Evolutionary conservation across 2,888 invertebrate species (phyloP).

Genomic region (Ichneumoninae sp.): DNA sequence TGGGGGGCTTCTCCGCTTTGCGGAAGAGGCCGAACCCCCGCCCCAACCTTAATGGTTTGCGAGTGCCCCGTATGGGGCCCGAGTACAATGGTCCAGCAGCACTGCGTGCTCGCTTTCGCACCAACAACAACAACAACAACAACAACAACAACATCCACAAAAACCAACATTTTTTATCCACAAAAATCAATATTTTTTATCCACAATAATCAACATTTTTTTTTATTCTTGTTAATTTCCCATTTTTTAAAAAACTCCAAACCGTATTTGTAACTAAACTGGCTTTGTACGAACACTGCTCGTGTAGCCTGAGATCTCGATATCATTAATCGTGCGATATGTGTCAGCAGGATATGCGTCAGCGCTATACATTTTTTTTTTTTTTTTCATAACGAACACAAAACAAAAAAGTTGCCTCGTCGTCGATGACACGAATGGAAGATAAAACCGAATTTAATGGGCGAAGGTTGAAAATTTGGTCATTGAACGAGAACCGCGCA

Average conservation of each 20-base stretch:
- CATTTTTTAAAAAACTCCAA: background rate
- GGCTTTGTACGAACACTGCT: background rate
- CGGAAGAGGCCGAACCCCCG: no score
- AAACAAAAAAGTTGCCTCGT: conserved; percentile 7
- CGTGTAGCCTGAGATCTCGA: background rate
- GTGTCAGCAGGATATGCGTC: background rate
- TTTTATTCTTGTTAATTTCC: background rate
- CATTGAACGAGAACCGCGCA: background rate
- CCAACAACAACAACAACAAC: no score
- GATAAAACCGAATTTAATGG: conserved; percentile 28
- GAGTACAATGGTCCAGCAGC: no score
- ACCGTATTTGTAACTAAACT: background rate
- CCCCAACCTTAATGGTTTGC: no score
- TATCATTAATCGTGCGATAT: background rate
- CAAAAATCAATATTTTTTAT: no score
- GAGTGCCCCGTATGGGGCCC: no score
- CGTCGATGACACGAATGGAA: conserved; percentile 12
- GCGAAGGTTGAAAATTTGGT: conserved; percentile 2
- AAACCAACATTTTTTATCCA: no score
- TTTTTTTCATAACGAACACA: background rate
- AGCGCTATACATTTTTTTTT: background rate
- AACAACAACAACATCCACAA: no score
- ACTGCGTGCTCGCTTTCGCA: no score
- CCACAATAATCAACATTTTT: background rate
- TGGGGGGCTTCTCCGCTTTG: no score